Conservation (phyloP, 35 echinoderm and acorn worm species). For the Diadema setosum region DNA sequence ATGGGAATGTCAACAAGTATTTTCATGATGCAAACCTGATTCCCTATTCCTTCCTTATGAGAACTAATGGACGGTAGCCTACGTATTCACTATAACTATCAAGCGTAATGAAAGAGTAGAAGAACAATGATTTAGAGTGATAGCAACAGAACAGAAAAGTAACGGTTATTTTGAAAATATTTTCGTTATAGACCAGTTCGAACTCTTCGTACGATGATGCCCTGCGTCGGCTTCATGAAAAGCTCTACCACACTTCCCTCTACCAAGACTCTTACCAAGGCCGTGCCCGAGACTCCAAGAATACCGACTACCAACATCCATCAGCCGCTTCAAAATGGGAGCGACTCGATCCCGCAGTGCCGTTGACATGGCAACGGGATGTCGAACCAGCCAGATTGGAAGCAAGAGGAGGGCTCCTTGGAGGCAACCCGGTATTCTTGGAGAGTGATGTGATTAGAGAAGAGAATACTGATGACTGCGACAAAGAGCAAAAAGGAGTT, state of each 20-base stretch:
- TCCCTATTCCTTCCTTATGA: no score
- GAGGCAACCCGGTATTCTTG: background rate
- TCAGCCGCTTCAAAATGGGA: background rate
- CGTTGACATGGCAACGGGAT: background rate
- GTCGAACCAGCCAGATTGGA: background rate
- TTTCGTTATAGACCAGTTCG: background rate
- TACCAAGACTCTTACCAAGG: slow-evolving; percentile 44
- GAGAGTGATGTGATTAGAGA: no score
- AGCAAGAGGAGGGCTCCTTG: background rate
- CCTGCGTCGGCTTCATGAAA: slow-evolving; percentile 16
- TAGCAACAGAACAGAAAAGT: no score
- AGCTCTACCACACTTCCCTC: slow-evolving; percentile 31
- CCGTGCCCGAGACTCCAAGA: background rate
- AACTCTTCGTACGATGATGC: slow-evolving; percentile 27
- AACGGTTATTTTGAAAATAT: no score
- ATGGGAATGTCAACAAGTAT: no score
- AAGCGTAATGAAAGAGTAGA: no score
- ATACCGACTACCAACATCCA: background rate
- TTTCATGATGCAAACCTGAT: no score
- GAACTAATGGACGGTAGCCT: no score
- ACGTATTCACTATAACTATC: no score
- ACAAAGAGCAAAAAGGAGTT: background rate
- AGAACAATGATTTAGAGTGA: no score
- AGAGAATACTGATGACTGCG: background rate
- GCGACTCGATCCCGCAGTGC: background rate